These are phyloP conservation scores for Vimba vimba DNA, from an alignment of 2,113 vertebrate genomes.

Conservation along the genomic window DNA sequence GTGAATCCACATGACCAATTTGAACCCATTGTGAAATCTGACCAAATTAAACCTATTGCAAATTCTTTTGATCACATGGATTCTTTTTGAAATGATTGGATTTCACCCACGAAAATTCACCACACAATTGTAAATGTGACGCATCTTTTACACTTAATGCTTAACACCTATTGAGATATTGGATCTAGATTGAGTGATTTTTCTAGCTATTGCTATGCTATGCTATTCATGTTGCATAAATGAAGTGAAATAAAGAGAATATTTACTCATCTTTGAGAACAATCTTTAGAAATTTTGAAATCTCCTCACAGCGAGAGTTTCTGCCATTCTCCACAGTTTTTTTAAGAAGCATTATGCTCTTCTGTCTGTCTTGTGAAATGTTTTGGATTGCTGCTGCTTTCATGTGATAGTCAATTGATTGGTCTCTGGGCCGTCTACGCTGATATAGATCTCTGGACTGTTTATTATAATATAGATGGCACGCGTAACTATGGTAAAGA, in stretches of 20 bases:
- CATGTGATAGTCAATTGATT: background rate
- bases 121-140: background rate
- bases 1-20: background rate
- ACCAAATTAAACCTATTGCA: too few species aligned
- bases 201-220: background rate
- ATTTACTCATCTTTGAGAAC: background rate
- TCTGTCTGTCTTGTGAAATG: background rate
- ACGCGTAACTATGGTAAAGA: background rate
- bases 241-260: background rate
- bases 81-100: background rate
- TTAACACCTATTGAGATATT: too few species aligned
- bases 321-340: background rate
- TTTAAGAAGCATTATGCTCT: background rate
- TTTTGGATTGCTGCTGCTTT: conserved; percentile 1
- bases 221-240: background rate
- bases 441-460: background rate
- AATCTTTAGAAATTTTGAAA: background rate
- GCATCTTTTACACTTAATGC: background rate
- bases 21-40: background rate
- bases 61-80: background rate
- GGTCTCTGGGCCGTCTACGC: background rate
- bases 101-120: background rate
- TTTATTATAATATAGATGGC: background rate
- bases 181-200: too few species aligned
- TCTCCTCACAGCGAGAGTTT: background rate